Evolutionary conservation across 1,140 invertebrate species (phyloP).

Genomic region (Drepana arcuata): DNA sequence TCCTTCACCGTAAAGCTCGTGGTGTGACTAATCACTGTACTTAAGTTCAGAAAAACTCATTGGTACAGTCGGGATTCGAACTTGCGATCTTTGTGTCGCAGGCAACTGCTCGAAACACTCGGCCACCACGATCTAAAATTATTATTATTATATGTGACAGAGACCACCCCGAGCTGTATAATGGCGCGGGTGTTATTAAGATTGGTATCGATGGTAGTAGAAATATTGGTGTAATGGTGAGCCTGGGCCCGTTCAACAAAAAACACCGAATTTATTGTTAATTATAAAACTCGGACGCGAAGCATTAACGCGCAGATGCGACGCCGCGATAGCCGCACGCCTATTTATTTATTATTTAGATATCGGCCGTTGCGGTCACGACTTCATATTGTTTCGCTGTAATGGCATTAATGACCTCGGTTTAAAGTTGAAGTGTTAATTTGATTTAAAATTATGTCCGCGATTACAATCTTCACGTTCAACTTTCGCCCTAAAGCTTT

Average conservation of each 20-base stretch:
- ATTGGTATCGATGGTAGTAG: conserved; percentile 37
- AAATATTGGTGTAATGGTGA: conserved; percentile 51
- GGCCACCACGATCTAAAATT: too few species aligned
- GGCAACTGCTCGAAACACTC: too few species aligned
- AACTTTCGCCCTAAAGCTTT: conserved; percentile 62
- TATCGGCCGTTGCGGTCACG: conserved; percentile 66
- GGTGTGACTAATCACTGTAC: too few species aligned
- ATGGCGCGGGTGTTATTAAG: conserved; percentile 39
- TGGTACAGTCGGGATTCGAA: too few species aligned
- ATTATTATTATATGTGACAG: too few species aligned
- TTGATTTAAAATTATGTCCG: conserved; percentile 68
- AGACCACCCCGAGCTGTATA: conserved; percentile 22
- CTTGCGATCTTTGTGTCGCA: too few species aligned
- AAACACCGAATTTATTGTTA: conserved; percentile 70
- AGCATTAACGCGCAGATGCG: conserved; percentile 64
- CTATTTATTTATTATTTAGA: conserved; percentile 72
- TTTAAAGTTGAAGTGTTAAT: conserved; percentile 72
- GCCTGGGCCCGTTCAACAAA: conserved; percentile 41
- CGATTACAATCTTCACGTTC: conserved; percentile 63
- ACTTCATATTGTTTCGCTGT: conserved; percentile 67
- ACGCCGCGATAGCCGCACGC: conserved; percentile 48
- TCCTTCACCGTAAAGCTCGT: too few species aligned
- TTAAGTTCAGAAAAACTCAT: too few species aligned
- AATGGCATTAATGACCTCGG: conserved; percentile 69
- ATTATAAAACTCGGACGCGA: conserved; percentile 65